Evolutionary conservation across 1,140 invertebrate species (phyloP), one percentile per base, ranked within the genome.

Genomic region (Drosophila kohkoa): DNA sequence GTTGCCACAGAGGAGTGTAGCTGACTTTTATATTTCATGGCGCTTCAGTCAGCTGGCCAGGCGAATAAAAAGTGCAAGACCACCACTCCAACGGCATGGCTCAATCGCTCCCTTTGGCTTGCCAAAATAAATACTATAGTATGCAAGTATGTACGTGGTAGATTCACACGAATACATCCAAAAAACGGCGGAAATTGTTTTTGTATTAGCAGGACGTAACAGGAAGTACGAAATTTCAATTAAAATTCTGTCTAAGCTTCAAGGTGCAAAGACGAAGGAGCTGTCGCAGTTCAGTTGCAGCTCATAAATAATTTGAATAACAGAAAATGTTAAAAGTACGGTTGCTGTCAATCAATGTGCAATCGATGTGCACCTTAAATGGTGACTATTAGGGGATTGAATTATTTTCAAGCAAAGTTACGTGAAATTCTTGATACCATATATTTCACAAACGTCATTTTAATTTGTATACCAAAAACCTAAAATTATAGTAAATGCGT

Each of bases 111-210:
- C 28, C 41, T 51, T 28, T 25, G 5, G 2, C 13, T 64, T 43
- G 13, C 51, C 15, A 28, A 20, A 48, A 32, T 51, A 51, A 51
- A 51, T 51, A 51, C 48, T 16, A 52, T 16, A 16, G n/a, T 73
- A 8, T 35, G 35, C 35, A 35, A 74, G 80, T 76, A 80, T 81
- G 35, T 72, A 82, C 81, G 35, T 63, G 3, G 4, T 25, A 35
- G 7, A 38, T 48, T 32, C 15, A 62, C 11, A 15, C 32, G 35
- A 38, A 16, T 15, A 15, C 30, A 25, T 6, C 10, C 32, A 30
- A 48, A 38, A 35, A 32, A 38, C 13, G 62, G 66, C 82, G 82
- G 82, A 85, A 85, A 85, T 85, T 85, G 82, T 81, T 86, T 85
- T 75, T 55, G 64, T 71, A 71, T 86, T 67, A 74, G 78, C 66